A percentile compares a stretch with the other conserved stretches of the same genome.
These are phyloP conservation scores for Nicator chloris DNA, from an alignment of 2,113 vertebrate species.

Conservation along the genomic window DNA sequence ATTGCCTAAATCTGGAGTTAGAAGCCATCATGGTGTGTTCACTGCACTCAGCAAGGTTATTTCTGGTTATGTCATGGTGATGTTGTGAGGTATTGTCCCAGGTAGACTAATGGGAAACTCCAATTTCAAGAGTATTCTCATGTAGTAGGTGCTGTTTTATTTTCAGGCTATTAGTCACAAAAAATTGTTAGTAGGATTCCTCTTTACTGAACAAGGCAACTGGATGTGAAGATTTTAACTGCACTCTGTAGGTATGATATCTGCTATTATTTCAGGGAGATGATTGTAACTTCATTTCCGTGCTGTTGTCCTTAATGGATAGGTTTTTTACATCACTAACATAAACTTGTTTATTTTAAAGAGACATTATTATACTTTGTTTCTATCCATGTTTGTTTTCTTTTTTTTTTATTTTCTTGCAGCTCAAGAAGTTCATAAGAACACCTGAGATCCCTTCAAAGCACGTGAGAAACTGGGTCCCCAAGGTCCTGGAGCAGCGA, in stretches of 20 bases:
- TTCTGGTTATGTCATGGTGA: fast-evolving
- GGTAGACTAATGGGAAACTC: background rate
- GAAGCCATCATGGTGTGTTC: background rate
- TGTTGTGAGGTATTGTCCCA: background rate
- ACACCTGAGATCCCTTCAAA: slow-evolving; percentile 97
- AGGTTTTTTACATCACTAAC: background rate
- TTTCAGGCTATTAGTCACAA: background rate
- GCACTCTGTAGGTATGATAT: background rate
- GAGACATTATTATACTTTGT: background rate
- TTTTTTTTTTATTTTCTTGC: background rate
- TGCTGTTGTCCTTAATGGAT: background rate
- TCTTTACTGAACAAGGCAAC: background rate
- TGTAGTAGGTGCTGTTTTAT: background rate
- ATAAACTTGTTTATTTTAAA: background rate
- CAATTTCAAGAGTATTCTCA: background rate
- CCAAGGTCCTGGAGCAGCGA: slow-evolving; percentile 94
- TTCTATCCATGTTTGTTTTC: background rate
- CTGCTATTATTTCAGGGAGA: background rate
- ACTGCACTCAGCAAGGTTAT: background rate
- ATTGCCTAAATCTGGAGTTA: background rate
- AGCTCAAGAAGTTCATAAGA: slow-evolving; percentile 97
- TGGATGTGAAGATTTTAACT: background rate
- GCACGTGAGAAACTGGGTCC: slow-evolving; percentile 97
- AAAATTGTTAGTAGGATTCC: background rate
- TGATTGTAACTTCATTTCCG: background rate